Evolutionary conservation across 2,888 invertebrate genomes (phyloP).

Genomic region (Agrotis segetum): DNA sequence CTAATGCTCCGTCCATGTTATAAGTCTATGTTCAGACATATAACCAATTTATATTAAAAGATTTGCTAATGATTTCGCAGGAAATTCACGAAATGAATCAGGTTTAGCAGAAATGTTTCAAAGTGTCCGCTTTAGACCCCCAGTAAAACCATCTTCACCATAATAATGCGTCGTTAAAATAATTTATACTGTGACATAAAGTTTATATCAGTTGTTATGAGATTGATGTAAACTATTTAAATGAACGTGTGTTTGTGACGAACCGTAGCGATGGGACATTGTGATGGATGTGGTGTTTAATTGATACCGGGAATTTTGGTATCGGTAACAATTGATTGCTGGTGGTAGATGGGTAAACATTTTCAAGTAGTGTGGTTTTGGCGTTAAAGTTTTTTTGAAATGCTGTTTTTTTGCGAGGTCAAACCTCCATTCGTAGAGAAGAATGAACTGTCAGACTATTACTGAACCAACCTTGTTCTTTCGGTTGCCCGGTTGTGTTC

Average conservation of each 20-base stretch:
- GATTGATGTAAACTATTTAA: slow-evolving; percentile 48
- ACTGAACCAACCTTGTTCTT: too few relatives aligned
- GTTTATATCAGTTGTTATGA: slow-evolving; percentile 25
- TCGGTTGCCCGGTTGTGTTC: too few relatives aligned
- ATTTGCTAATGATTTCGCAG: too few relatives aligned
- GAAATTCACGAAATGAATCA: too few relatives aligned
- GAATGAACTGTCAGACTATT: too few relatives aligned
- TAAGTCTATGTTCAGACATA: too few relatives aligned
- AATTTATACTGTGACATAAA: slow-evolving; percentile 49
- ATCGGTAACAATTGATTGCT: slow-evolving; percentile 24
- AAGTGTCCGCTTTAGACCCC: too few relatives aligned
- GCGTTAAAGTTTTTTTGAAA: not conserved
- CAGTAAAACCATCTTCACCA: slow-evolving; percentile 32
- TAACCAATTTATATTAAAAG: too few relatives aligned
- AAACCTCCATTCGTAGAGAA: too few relatives aligned
- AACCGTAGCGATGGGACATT: slow-evolving; percentile 47
- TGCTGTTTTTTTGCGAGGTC: too few relatives aligned
- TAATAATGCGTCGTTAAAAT: slow-evolving; percentile 47
- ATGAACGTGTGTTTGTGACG: slow-evolving; percentile 24
- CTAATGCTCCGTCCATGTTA: too few relatives aligned
- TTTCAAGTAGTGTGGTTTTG: not conserved
- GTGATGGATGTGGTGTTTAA: slow-evolving; percentile 16
- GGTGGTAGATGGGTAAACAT: not conserved
- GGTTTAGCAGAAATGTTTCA: too few relatives aligned
- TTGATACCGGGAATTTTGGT: slow-evolving; percentile 14